These are phyloP conservation scores for Tuberolachnus salignus DNA, from an alignment of 2,888 invertebrate species.

Conservation along the genomic window DNA sequence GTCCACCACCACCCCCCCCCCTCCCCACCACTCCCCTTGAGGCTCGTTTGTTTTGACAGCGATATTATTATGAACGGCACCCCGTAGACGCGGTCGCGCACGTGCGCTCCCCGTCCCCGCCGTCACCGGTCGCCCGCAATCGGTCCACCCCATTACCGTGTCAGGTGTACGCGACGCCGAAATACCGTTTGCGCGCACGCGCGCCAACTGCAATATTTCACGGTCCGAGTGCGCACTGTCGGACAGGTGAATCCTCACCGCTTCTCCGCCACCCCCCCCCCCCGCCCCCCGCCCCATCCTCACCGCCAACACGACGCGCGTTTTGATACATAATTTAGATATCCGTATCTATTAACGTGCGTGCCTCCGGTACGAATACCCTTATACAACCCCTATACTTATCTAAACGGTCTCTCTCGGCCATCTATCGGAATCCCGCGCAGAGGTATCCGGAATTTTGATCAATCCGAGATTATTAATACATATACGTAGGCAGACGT, in stretches of 20 bases:
- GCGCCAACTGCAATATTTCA: slow-evolving; percentile 45
- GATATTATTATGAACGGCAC: slow-evolving; percentile 51
- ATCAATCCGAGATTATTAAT: too few relatives aligned
- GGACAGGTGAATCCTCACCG: slow-evolving; percentile 34
- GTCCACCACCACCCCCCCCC: too few relatives aligned
- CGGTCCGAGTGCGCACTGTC: slow-evolving; percentile 19
- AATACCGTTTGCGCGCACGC: slow-evolving; percentile 46
- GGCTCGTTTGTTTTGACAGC: slow-evolving; percentile 40
- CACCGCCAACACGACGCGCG: not conserved
- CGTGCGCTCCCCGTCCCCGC: not conserved
- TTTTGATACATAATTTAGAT: too few relatives aligned
- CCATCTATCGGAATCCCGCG: too few relatives aligned
- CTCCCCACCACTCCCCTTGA: not conserved
- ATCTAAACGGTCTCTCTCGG: too few relatives aligned
- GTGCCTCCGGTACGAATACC: too few relatives aligned
- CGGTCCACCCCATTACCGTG: not conserved
- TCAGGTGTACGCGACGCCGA: slow-evolving; percentile 38
- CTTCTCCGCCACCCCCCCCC: too few relatives aligned
- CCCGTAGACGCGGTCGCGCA: slow-evolving; percentile 20
- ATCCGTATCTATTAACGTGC: too few relatives aligned
- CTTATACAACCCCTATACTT: too few relatives aligned
- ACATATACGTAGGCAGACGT: too few relatives aligned
- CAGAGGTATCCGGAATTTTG: too few relatives aligned
- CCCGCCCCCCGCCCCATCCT: too few relatives aligned
- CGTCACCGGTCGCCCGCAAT: not conserved